Conservation (phyloP, 2,113 vertebrate genomes). For the Rhizomys pruinosus region DNA sequence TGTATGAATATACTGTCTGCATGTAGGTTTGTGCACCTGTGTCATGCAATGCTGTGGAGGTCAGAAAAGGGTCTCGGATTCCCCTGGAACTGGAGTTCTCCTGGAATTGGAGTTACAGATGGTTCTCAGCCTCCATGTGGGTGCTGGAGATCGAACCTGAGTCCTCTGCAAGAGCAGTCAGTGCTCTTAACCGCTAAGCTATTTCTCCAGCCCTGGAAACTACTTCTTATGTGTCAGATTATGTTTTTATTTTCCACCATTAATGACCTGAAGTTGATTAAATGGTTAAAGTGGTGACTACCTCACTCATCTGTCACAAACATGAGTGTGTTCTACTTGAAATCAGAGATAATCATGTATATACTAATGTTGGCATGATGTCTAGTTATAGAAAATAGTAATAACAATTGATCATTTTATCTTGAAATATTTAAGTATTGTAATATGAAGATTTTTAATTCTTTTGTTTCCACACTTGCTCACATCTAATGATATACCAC, state of each 20-base stretch:
- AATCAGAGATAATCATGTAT: neutral
- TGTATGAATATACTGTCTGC: no score
- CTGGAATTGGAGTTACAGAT: no score
- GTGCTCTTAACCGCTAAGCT: no score
- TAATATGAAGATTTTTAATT: neutral
- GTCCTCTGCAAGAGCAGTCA: no score
- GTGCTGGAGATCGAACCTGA: no score
- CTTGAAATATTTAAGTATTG: neutral
- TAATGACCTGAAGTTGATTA: constrained; percentile 54
- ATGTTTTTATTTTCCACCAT: constrained; percentile 38
- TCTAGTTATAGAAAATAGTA: neutral
- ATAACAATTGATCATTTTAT: constrained; percentile 5
- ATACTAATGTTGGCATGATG: neutral
- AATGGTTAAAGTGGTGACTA: neutral
- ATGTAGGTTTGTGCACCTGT: no score
- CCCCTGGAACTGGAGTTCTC: no score
- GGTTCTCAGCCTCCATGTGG: no score
- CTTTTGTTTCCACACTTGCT: constrained; percentile 7
- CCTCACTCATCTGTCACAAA: neutral
- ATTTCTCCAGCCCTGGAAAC: no score
- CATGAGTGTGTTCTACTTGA: neutral
- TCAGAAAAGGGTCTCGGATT: no score
- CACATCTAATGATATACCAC: neutral
- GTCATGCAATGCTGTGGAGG: no score
- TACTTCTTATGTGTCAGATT: constrained; percentile 3